These are phyloP conservation scores for Conus betulinus DNA, from an alignment of 1,140 invertebrate genomes.

Conservation along the genomic window DNA sequence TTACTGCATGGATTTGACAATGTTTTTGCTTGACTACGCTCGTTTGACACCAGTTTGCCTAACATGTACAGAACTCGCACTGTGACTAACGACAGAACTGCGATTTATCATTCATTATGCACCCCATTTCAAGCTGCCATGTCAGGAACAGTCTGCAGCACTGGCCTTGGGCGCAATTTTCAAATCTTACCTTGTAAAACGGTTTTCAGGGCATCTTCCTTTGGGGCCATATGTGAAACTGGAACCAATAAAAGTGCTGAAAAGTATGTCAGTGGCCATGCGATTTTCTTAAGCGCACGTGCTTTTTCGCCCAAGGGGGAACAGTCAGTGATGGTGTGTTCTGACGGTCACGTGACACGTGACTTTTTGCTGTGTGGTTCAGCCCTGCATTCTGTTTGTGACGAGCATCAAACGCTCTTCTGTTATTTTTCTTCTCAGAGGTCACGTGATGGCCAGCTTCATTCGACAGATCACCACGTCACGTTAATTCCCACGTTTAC, in stretches of 20 bases:
- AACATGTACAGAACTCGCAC: background rate
- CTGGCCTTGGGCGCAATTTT: background rate
- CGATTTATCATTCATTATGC: background rate
- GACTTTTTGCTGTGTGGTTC: background rate
- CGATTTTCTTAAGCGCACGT: background rate
- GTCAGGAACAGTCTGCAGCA: no score
- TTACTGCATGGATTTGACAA: background rate
- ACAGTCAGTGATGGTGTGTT: background rate
- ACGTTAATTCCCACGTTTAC: background rate
- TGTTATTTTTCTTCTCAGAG: background rate
- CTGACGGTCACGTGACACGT: constrained; percentile 9
- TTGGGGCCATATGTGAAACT: background rate
- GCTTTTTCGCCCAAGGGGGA: no score
- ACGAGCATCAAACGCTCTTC: background rate
- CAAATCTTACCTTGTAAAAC: background rate
- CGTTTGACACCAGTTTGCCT: background rate
- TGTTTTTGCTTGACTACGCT: background rate
- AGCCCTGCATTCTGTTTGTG: background rate
- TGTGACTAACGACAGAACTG: background rate
- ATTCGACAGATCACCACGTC: background rate
- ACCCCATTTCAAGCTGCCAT: no score
- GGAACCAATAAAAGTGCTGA: background rate
- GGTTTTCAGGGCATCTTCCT: background rate
- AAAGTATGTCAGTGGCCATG: background rate
- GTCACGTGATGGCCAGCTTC: background rate